Base-by-base conservation (phyloP, 2,888 invertebrate genomes). In the Exephanes ischioxanthus region DNA sequence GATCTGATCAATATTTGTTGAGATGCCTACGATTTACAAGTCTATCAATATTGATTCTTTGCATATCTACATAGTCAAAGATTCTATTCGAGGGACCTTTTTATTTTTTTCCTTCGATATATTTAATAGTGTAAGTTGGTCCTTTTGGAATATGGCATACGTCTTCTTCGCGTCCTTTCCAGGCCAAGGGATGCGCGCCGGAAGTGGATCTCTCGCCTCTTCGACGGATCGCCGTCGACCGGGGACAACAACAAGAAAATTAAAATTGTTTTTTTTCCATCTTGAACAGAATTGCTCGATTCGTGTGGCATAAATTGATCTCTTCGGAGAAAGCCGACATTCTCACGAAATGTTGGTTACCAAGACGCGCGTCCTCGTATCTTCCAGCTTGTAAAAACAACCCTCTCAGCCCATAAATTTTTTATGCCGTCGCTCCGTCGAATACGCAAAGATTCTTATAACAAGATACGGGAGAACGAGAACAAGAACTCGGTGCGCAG, bases 401-500 rank as follows among this genome's bases (percentile, higher is more conserved):
- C 51, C n/a, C 33, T 33, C 66, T 37, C 37, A 61, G 19, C 51
- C 72, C 41, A 55, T 72, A 37, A 55, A 33, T 51, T 22, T 66
- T 76, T 76, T 66, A 76, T 66, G 51, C 45, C 48, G 14, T 37
- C 51, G 37, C 66, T 76, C 75, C 22, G 75, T 37, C 75, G 51
- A 51, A 51, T 76, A 33, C 19, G 19, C 30, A 33, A 45, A 66
- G 75, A 76, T 76, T 76, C 51, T 66, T 14, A 66, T 58, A 63
- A 37, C 7, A 51, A 63, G 75, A 75, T 75, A 75, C 37, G 37
- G 30, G 5, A n/a, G 63, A 73, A 58, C 33, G 58, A 19, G 63
- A 66, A 48, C 7, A 48, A 51, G 63, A 61, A 45, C 45, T 11
- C 45, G 45, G 14, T 45, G 45, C 45, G 45, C 45, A 45, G 45